Conservation (phyloP, 2,888 invertebrate species). For the Elmis aenea region DNA sequence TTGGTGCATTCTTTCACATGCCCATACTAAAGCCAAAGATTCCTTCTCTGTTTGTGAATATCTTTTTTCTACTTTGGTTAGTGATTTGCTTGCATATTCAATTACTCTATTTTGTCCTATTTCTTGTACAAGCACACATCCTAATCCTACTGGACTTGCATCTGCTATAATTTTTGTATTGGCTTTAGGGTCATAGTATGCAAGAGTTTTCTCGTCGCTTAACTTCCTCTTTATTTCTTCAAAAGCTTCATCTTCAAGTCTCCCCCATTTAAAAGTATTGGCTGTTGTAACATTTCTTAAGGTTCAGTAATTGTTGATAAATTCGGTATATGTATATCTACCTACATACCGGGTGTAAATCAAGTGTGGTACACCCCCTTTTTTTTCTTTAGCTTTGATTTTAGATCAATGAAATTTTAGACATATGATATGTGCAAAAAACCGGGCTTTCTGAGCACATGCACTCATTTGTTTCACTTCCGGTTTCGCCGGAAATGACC, state of each 20-base stretch:
- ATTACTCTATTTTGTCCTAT: slow-evolving; percentile 23
- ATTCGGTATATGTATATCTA: slow-evolving; percentile 18
- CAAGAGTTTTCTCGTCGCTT: neutral
- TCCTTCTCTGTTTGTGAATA: slow-evolving; percentile 39
- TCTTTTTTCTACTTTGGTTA: slow-evolving; percentile 25
- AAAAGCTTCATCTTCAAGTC: slow-evolving; percentile 1
- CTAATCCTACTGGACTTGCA: slow-evolving; percentile 29
- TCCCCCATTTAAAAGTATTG: neutral
- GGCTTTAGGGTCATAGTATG: slow-evolving; percentile 3
- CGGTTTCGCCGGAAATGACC: too few species aligned
- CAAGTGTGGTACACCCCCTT: too few species aligned
- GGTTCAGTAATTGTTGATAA: slow-evolving; percentile 11
- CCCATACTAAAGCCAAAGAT: slow-evolving; percentile 41
- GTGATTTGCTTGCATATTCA: slow-evolving; percentile 27
- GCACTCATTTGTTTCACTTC: too few species aligned
- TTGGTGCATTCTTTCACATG: slow-evolving; percentile 30
- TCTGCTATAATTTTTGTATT: slow-evolving; percentile 28
- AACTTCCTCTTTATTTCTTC: neutral
- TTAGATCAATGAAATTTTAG: too few species aligned
- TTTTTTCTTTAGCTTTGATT: too few species aligned
- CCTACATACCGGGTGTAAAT: too few species aligned
- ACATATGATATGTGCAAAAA: too few species aligned
- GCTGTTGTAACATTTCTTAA: slow-evolving; percentile 1
- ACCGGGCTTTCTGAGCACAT: too few species aligned
- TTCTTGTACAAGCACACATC: slow-evolving; percentile 27